phyloP scores from a whole-genome alignment of 1,140 invertebrate species.

The Tetramorium parvispinum region DNA sequence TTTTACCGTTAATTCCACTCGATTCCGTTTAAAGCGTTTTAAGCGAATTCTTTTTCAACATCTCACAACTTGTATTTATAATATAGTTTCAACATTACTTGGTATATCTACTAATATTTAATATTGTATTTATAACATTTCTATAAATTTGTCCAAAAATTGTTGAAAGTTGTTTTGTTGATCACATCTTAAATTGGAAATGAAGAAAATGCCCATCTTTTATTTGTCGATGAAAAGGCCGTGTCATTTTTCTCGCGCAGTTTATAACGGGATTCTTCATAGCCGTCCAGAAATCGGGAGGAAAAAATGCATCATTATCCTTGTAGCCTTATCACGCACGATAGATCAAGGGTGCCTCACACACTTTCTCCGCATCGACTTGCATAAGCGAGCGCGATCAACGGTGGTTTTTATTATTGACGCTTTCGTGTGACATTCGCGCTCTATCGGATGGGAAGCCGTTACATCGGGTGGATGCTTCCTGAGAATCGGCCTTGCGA shows the following conservation, averaged over 20 bases:
- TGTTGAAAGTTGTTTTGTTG: background rate
- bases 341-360: constrained; percentile 31
- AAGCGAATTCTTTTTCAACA: background rate
- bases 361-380: constrained; percentile 26
- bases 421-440: constrained; percentile 50
- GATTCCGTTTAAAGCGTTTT: background rate
- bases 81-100: background rate
- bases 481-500: constrained; percentile 45
- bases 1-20: background rate
- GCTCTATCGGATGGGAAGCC: constrained; percentile 39
- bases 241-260: background rate
- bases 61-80: background rate
- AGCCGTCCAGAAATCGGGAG: background rate
- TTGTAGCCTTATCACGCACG: constrained; percentile 42
- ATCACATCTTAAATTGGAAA: background rate
- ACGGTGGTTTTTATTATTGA: constrained; percentile 34
- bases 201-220: background rate
- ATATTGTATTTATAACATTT: background rate
- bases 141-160: background rate
- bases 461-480: constrained; percentile 29
- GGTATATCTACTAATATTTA: background rate
- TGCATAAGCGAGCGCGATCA: constrained; percentile 4
- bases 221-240: background rate
- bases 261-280: background rate
- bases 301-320: constrained; percentile 25